Base-by-base conservation (phyloP, 2,888 invertebrate genomes). In the Portevinia maculata region DNA sequence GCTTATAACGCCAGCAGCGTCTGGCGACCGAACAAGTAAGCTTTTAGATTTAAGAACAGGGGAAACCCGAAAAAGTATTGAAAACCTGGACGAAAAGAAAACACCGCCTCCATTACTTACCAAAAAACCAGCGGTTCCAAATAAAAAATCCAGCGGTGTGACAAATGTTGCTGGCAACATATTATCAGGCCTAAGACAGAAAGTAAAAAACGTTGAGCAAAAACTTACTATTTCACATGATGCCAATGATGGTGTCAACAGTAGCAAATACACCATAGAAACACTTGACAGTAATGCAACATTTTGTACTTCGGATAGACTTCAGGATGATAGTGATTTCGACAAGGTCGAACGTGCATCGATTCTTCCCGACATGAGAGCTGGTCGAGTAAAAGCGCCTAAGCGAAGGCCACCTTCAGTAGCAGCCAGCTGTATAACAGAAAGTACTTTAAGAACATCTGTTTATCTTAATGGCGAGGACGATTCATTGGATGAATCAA, bases 81-180 rank as follows among this genome's bases (percentile, higher is more conserved):
- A 91, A 79, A 91, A 86, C 84, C 84, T 89, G 84, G 91, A 92
- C 85, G 91, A 90, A 53, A 88, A 90, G 86, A 86, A 89, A 70
- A 89, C 90, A 74, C 91, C 91, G 39, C 92, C 92, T n/a, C 92
- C 92, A 30, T 88, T 92, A 83, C 90, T 92, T 41, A 90, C 91
- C 55, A 92, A 93, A 86, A 95, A 95, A 89, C 94, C 95, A 7
- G 91, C 92, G 55, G 92, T 94, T 88, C 93, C 94, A 85, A 91
- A 93, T 39, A 94, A 94, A 89, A 95, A 95, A 86, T 93, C 94
- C 69, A 94, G 94, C 0, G 93, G 94, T 0, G 93, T 93, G 6
- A 92, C 93, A 5, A 89, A 90, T 48, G 88, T 89, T 69, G 91
- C 93, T 30, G 92, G 92, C 39, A 92, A 93, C 7, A 87, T 94